A percentile compares a stretch with the other conserved stretches of the same genome.
These are phyloP conservation scores for Proteles cristata DNA, from an alignment of 2,113 vertebrate genomes.

Conservation along the genomic window DNA sequence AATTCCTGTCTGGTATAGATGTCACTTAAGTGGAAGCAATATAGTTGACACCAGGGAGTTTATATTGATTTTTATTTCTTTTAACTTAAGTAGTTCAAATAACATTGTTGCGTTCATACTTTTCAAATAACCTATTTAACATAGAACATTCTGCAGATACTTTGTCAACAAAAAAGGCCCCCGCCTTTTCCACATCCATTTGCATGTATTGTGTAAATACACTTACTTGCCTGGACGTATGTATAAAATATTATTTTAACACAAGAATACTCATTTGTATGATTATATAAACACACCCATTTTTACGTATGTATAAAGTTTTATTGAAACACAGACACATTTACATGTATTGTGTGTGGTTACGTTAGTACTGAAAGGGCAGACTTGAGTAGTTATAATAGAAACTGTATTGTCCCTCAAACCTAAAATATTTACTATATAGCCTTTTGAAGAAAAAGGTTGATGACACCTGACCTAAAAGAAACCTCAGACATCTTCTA, in stretches of 20 bases:
- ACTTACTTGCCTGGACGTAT: background rate
- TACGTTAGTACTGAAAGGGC: background rate
- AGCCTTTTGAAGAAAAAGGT: background rate
- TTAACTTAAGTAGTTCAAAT: background rate
- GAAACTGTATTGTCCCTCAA: background rate
- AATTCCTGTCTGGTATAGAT: background rate
- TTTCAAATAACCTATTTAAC: background rate
- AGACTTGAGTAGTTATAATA: background rate
- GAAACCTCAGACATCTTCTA: background rate
- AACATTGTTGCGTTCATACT: background rate
- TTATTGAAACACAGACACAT: background rate
- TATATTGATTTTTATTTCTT: background rate
- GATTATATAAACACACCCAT: background rate
- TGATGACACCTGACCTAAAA: background rate
- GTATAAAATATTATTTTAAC: background rate
- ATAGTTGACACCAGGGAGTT: background rate
- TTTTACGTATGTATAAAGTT: background rate
- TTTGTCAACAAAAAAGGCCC: background rate
- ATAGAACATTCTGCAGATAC: background rate
- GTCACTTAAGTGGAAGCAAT: background rate
- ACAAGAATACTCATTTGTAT: background rate
- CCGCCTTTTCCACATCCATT: background rate
- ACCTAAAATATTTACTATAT: background rate
- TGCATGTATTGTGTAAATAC: background rate
- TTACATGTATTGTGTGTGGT: background rate